Evolutionary conservation across 1,140 invertebrate genomes (phyloP).

Genomic region (Platyscapa corneri): DNA sequence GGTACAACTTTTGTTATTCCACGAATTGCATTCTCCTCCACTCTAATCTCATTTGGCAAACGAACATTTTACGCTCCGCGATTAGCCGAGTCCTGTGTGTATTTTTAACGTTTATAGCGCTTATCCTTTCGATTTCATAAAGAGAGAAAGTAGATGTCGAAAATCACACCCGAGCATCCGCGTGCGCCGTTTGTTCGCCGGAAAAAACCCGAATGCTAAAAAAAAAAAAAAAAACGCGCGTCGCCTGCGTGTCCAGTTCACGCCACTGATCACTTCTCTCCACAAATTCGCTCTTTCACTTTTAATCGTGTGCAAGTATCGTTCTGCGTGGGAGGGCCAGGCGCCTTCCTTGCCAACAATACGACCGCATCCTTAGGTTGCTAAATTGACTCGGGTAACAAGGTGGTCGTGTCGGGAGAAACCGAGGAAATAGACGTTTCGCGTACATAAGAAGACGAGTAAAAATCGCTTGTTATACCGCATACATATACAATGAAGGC

Average conservation of each 20-base stretch:
- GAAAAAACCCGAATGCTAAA: too few species aligned
- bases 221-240: too few species aligned
- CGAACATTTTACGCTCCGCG: too few species aligned
- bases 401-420: constrained; percentile 28
- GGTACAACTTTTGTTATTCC: constrained; percentile 8
- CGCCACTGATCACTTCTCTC: too few species aligned
- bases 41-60: neutral
- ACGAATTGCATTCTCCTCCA: neutral
- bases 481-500: neutral
- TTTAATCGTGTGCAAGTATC: neutral
- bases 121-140: too few species aligned
- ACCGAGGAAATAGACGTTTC: constrained; percentile 26
- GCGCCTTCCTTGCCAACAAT: neutral
- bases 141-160: too few species aligned
- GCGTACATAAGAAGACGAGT: constrained; percentile 23
- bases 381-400: constrained; percentile 48
- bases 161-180: too few species aligned
- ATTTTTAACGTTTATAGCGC: too few species aligned
- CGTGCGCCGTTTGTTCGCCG: too few species aligned
- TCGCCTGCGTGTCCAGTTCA: too few species aligned
- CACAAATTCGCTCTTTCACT: too few species aligned
- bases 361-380: neutral
- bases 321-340: neutral
- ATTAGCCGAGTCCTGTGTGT: too few species aligned
- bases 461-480: neutral